Percentiles rank a stretch among this genome's conserved stretches.
Evolutionary conservation across 2,888 invertebrate species (phyloP).

Genomic region (Heterodera filipjevi): DNA sequence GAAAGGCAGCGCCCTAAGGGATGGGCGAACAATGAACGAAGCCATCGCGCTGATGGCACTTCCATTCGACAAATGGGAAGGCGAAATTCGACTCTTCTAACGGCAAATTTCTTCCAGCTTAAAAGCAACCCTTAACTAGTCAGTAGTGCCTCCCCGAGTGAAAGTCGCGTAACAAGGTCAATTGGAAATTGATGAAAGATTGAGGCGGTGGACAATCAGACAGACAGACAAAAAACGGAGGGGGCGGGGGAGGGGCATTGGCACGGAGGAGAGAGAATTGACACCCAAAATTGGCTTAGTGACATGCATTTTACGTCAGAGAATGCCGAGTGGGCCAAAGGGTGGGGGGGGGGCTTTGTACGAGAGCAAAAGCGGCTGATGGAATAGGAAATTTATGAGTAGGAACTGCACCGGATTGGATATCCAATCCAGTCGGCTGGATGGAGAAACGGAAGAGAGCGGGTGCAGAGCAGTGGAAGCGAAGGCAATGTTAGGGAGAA

Average conservation of each 20-base stretch:
- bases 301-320: constrained; percentile 10
- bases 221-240: not conserved
- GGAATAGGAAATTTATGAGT: not conserved
- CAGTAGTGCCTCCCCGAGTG: not conserved
- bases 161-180: not conserved
- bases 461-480: not conserved
- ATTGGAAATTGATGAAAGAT: constrained; percentile 6
- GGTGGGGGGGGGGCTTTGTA: not conserved
- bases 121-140: not conserved
- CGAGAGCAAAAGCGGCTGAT: not conserved
- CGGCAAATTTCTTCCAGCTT: constrained; percentile 1
- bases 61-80: not conserved
- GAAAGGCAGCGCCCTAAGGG: not conserved
- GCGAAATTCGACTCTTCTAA: not conserved
- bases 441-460: too few relatives aligned
- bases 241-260: not conserved
- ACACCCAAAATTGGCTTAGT: constrained; percentile 7
- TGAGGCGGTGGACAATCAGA: not conserved
- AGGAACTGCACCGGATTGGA: not conserved
- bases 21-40: not conserved
- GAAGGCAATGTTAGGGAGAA: not conserved
- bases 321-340: not conserved
- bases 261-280: not conserved
- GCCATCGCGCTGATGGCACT: constrained; percentile 4
- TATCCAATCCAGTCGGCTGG: not conserved